Conservation (phyloP, 1,140 invertebrate genomes). For the Halesus radiatus region DNA sequence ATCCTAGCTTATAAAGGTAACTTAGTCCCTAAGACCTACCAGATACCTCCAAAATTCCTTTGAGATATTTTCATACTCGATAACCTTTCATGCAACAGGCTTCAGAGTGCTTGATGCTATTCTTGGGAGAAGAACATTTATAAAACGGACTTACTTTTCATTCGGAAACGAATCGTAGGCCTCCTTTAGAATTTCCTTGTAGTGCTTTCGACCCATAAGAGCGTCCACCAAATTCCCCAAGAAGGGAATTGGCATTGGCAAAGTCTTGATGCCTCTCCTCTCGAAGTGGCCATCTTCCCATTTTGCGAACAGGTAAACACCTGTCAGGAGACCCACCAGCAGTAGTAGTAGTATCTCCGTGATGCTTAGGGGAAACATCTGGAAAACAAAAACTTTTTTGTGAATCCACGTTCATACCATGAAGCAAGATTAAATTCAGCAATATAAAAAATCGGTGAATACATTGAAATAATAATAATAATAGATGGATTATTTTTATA, state of each 20-base stretch:
- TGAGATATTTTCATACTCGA: no score
- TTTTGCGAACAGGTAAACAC: not conserved
- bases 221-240: slow-evolving; percentile 26
- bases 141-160: slow-evolving; percentile 47
- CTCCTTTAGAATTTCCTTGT: not conserved
- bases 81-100: no score
- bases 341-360: not conserved
- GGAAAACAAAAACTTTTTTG: not conserved
- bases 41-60: no score
- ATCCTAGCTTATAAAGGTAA: no score
- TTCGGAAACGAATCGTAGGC: slow-evolving; percentile 47
- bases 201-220: slow-evolving; percentile 16
- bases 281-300: slow-evolving; percentile 15
- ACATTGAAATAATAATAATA: no score
- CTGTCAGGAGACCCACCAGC: not conserved
- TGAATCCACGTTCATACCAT: no score
- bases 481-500: no score
- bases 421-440: no score
- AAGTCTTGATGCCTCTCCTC: slow-evolving; percentile 40
- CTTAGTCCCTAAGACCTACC: no score
- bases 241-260: slow-evolving; percentile 11
- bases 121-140: no score
- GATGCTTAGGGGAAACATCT: not conserved
- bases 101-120: no score
- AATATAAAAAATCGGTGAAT: no score